Evolutionary conservation across 2,888 invertebrate species (phyloP).

Genomic region (Neria commutata): DNA sequence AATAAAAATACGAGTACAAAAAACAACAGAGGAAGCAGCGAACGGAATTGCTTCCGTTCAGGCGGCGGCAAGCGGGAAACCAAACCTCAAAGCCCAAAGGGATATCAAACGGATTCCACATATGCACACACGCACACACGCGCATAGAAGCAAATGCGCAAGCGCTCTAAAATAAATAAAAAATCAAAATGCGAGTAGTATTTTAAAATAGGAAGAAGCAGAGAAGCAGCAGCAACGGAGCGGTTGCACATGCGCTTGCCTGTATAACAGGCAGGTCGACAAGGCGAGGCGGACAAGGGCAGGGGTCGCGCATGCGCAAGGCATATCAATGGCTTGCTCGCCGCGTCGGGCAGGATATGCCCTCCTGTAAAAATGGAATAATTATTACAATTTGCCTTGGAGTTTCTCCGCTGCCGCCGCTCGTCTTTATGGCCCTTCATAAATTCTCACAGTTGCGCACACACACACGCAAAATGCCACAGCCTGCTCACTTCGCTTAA

Average conservation of each 20-base stretch:
- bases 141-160: not conserved
- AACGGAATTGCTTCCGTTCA: conserved; percentile 17
- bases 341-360: not conserved
- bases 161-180: conserved; percentile 11
- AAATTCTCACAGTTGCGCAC: not conserved
- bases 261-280: not conserved
- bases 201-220: no score
- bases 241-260: not conserved
- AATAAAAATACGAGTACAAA: no score
- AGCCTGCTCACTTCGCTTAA: not conserved
- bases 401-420: not conserved
- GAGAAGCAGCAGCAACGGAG: not conserved
- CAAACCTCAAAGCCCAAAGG: conserved; percentile 12
- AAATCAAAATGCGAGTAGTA: not conserved
- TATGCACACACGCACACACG: not conserved
- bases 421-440: conserved; percentile 2
- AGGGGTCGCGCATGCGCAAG: not conserved
- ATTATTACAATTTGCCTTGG: conserved; percentile 12
- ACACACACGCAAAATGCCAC: not conserved
- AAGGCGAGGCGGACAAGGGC: not conserved
- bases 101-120: not conserved
- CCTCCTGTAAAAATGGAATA: not conserved
- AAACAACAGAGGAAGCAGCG: not conserved
- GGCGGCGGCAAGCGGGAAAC: conserved; percentile 4
- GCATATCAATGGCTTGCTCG: not conserved